Evolutionary conservation across 2,888 invertebrate species (phyloP), one percentile per base, ranked within the genome.

Genomic region (Oxyscelio sp.): DNA sequence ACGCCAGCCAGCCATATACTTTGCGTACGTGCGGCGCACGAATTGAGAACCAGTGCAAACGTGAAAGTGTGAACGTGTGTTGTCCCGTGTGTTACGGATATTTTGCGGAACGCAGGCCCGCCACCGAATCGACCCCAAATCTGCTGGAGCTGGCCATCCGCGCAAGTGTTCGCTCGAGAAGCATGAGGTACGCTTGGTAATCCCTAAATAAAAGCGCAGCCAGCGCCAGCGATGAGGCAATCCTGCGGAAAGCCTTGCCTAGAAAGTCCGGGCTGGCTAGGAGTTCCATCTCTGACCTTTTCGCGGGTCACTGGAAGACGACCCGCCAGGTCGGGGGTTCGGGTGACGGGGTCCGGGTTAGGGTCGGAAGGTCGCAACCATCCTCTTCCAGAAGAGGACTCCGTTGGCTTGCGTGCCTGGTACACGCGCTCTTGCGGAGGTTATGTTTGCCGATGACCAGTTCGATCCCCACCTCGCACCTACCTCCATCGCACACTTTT

Each of bases 31-130:
- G 45, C 68, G 65, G 58, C 68, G 50, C 71, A 65, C 58, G 74
- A 77, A 80, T 83, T 85, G 85, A 85, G 85, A 85, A 85, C 85
- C 85, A 85, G 85, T 85, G 85, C 83, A 80, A 80, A 83, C 85
- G 85, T 85, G 85, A 85, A 85, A 85, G 85, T 85, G 85, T 83
- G 79, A 83, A 74, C 85, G 85, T 80, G 83, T 78, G 75, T 80
- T 68, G 63, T 75, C 70, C 70, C 71, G 54, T 61, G 65, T 70
- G 63, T 50, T 15, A 74, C 56, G 68, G 81, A 81, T 80, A 77
- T 45, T 70, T 68, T 68, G 24, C 45, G 11, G 21, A 58, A 74
- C 66, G 5, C 4, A 31, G 45, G 27, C 27, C 45, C 17, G 27
- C 43, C 24, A 2, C 38, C 38, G 43, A 21, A 22, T 45, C 34